Evolutionary conservation across 1,140 invertebrate species (phyloP).

Genomic region (Neodiprion fabricii): DNA sequence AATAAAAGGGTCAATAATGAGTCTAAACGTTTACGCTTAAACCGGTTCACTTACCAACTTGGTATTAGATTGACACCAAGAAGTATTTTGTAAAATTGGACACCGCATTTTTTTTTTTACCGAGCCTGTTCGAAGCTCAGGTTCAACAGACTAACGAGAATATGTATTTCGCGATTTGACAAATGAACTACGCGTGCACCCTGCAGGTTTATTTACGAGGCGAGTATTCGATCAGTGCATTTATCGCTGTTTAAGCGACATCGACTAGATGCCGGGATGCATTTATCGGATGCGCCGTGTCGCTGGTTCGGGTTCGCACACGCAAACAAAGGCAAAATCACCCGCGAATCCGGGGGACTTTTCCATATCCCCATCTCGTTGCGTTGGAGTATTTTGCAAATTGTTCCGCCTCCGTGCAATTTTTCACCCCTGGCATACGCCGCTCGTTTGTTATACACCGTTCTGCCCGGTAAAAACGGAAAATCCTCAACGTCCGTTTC

Average conservation of each 20-base stretch:
- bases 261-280: not conserved
- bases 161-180: not conserved
- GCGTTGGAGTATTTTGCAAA: not conserved
- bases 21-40: no score
- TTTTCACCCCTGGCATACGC: not conserved
- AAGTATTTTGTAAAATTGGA: no score
- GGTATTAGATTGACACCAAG: no score
- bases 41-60: no score
- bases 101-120: no score
- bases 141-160: conserved; percentile 1
- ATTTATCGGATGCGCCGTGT: no score
- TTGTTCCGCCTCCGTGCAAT: conserved; percentile 1
- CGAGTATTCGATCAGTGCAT: conserved; percentile 26
- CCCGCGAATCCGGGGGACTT: no score
- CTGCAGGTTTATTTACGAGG: conserved; percentile 26
- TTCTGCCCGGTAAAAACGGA: not conserved
- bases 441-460: not conserved
- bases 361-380: not conserved
- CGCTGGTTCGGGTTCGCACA: no score
- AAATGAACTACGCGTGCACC: conserved; percentile 18
- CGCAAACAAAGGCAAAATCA: no score
- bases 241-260: conserved; percentile 28
- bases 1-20: no score
- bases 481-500: conserved; percentile 4
- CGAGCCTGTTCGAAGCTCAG: no score